Base-by-base conservation (phyloP, 2,113 vertebrate species). In the Bostrychus sinensis region DNA sequence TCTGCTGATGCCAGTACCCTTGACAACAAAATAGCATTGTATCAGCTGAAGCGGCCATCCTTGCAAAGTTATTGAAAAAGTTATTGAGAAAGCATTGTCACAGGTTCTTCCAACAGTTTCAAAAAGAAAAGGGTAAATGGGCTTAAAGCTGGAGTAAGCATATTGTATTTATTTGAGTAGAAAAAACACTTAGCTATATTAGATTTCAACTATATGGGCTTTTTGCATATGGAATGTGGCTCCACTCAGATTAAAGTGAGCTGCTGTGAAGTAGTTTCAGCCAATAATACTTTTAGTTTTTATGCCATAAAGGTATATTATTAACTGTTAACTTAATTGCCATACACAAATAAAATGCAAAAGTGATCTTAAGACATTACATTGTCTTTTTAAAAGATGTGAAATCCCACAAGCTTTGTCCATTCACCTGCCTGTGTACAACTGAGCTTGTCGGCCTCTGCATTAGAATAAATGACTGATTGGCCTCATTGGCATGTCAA, bases 1-100 rank as follows among this genome's bases (percentile, higher is more conserved):
- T 95, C 89, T 94, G 95, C 96, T 98, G 96, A 99, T 93, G 93
- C 83, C 91, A 92, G 93, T 92, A 90, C 93, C 94, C 95, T 93
- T 95, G 92, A 95, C 93, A 95, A 95, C 93, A 94, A 95, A 96
- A 94, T 90, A 93, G 86, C 83, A 88, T 92, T 91, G 91, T 91
- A 94, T 95, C 94, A 95, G 92, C 91, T 88, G 86, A 92, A 93
- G 55, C 75, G 82, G 88, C 83, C 90, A 86, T 89, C 91, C 91
- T 92, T 89, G 89, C 90, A 93, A 81, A 88, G 85, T 88, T 88
- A 78, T 83, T 82, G 75, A 70, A 66, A 64, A 75, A 82, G 61
- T 66, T 60, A 46, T 80, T 62, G 46, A 63, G 46, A 67, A 55
- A 54, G 19, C 7, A 72, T 39, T 39, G 20, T 70, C 56, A 42